Base-by-base conservation (phyloP, 2,888 invertebrate species). In the Volucella inanis region DNA sequence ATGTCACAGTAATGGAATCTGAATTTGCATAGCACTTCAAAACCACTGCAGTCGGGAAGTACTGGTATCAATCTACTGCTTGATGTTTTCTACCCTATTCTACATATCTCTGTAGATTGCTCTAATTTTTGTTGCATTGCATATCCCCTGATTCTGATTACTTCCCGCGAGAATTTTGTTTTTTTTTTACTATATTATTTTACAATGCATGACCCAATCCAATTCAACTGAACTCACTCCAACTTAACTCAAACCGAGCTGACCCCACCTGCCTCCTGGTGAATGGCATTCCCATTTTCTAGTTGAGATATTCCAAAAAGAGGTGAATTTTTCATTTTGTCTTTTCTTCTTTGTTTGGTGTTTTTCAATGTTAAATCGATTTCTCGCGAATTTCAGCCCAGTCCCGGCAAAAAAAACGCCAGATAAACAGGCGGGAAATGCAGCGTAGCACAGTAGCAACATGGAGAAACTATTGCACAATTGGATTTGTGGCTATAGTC, bases 281-380 rank as follows among this genome's bases (percentile, higher is more conserved):
- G 80, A 80, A 80, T 80, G 84, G 61, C 84, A 84, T 75, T 71
- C 76, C 80, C 71, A 84, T 84, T 84, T 80, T 80, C 84, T 80
- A 84, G 80, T 84, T 84, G 67, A 84, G 67, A 52, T 71, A 80
- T 55, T 84, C 49, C 80, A 65, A 70, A 70, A 71, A 71, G 71
- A 61, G 61, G 62, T 47, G 65, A 62, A 12, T 75, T 47, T 39
- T 31, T 55, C 41, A 41, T 59, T 45, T 54, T 38, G 15, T 64
- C 14, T 15, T n/a, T 43, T 31, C 41, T 79, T 75, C 75, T n/a
- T 75, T 59, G 43, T 59, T 22, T 49, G n/a, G 12, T 55, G 18
- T 54, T 64, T 68, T 79, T 57, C 64, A 79, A 83, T 67, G 75
- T 80, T 65, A 70, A 84, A 80, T 84, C 70, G 47, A 61, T 55